A percentile compares a stretch with the other conserved stretches of the same genome.
phyloP scores from a whole-genome alignment of 2,888 invertebrate species.

The Pollenia labialis region DNA sequence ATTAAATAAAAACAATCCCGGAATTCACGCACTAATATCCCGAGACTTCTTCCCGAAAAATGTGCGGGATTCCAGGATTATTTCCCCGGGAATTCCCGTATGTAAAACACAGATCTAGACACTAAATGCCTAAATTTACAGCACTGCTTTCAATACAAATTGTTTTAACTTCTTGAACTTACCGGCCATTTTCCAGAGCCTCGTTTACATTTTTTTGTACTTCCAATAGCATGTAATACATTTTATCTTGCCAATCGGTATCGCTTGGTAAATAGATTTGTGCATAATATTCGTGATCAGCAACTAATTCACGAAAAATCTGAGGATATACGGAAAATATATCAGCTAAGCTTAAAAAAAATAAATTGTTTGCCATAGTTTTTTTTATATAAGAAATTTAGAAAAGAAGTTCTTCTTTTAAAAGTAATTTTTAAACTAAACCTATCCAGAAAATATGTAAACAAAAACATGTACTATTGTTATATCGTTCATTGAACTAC shows the following conservation, averaged over 20 bases:
- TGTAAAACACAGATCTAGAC: too few relatives aligned
- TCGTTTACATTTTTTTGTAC: conserved; percentile 85
- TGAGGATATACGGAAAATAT: conserved; percentile 88
- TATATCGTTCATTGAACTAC: conserved; percentile 60
- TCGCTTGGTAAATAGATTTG: conserved; percentile 85
- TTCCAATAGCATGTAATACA: conserved; percentile 86
- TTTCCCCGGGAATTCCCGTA: too few relatives aligned
- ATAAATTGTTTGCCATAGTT: conserved; percentile 81
- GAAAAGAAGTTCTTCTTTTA: conserved; percentile 73
- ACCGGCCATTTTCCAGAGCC: conserved; percentile 79
- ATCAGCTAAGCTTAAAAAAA: conserved; percentile 84
- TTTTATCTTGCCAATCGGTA: conserved; percentile 85
- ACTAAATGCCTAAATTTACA: too few relatives aligned
- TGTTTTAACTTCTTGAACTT: conserved; percentile 67
- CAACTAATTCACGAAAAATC: conserved; percentile 87
- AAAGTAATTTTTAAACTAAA: conserved; percentile 42
- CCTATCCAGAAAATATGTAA: too few relatives aligned
- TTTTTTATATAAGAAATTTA: neutral
- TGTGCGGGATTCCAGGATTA: too few relatives aligned
- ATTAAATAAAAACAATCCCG: too few relatives aligned
- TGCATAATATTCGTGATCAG: conserved; percentile 83
- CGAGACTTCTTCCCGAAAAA: too few relatives aligned
- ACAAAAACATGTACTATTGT: conserved; percentile 11
- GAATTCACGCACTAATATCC: too few relatives aligned
- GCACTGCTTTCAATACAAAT: too few relatives aligned